phyloP scores from a whole-genome alignment of 2,113 vertebrate species.

The Pholis gunnellus region DNA sequence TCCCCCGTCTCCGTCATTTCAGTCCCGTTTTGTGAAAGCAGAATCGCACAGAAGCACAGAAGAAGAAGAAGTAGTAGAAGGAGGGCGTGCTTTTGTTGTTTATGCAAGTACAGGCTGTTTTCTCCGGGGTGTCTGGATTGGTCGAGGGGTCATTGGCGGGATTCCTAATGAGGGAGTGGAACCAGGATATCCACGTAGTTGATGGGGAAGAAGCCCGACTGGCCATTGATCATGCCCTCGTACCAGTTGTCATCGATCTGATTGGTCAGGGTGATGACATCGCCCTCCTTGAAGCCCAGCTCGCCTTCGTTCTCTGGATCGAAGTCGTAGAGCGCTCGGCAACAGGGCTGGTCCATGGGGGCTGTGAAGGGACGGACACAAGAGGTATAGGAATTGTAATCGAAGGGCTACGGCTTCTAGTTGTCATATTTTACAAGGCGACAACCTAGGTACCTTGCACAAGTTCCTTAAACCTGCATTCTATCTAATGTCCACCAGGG shows the following conservation, averaged over 20 bases:
- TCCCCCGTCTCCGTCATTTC: slow-evolving; percentile 17
- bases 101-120: slow-evolving; percentile 63
- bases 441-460: neutral
- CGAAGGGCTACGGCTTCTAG: neutral
- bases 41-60: slow-evolving; percentile 77
- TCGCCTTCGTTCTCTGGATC: slow-evolving; percentile 97
- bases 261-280: slow-evolving; percentile 95
- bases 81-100: slow-evolving; percentile 60
- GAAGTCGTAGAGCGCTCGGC: slow-evolving; percentile 95
- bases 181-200: slow-evolving; percentile 98
- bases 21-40: slow-evolving; percentile 67
- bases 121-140: slow-evolving; percentile 44
- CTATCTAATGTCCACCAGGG: neutral
- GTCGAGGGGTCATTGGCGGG: slow-evolving; percentile 28
- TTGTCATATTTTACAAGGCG: neutral
- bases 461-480: neutral
- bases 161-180: slow-evolving; percentile 90
- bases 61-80: slow-evolving; percentile 62
- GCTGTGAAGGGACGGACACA: slow-evolving; percentile 42
- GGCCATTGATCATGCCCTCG: slow-evolving; percentile 95
- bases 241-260: slow-evolving; percentile 99
- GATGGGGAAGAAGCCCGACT: slow-evolving; percentile 97
- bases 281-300: slow-evolving; percentile 95
- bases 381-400: neutral
- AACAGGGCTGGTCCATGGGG: slow-evolving; percentile 93